phyloP scores from a whole-genome alignment of 2,888 invertebrate species.

The Dasypolia templi region DNA sequence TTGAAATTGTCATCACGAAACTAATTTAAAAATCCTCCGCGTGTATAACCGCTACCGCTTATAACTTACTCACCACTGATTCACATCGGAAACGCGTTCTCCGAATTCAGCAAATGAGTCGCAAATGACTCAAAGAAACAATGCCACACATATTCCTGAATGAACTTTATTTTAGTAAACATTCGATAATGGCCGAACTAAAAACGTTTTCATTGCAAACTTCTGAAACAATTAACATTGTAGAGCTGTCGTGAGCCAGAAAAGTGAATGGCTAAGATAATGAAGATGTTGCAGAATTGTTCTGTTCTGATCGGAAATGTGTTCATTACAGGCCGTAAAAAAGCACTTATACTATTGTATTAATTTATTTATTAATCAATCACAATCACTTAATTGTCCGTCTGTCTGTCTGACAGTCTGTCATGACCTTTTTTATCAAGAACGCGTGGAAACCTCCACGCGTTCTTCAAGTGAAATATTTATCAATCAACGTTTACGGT shows the following conservation, averaged over 20 bases:
- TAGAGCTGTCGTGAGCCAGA: conserved; percentile 11
- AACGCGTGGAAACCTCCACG: too few species aligned
- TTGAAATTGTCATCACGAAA: background rate
- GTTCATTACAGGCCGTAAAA: too few species aligned
- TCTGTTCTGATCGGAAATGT: background rate
- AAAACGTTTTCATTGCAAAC: conserved; percentile 45
- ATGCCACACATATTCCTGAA: conserved; percentile 51
- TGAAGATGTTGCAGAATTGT: background rate
- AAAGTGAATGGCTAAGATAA: conserved; percentile 12
- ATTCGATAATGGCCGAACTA: conserved; percentile 36
- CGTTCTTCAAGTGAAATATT: too few species aligned
- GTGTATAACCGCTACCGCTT: conserved; percentile 21
- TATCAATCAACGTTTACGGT: too few species aligned
- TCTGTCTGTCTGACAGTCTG: too few species aligned
- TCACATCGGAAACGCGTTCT: conserved; percentile 56
- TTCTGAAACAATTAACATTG: conserved; percentile 27
- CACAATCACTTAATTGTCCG: too few species aligned
- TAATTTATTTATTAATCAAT: too few species aligned
- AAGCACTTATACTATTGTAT: too few species aligned
- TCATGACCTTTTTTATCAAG: too few species aligned
- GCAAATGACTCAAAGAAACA: conserved; percentile 55
- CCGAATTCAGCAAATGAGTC: conserved; percentile 50
- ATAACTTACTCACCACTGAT: conserved; percentile 23
- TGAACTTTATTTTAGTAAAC: conserved; percentile 55
- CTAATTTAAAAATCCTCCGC: too few species aligned